Evolutionary conservation across 2,888 invertebrate genomes (phyloP), one percentile per base, ranked within the genome.

Genomic region (Dendrolimus pini): DNA sequence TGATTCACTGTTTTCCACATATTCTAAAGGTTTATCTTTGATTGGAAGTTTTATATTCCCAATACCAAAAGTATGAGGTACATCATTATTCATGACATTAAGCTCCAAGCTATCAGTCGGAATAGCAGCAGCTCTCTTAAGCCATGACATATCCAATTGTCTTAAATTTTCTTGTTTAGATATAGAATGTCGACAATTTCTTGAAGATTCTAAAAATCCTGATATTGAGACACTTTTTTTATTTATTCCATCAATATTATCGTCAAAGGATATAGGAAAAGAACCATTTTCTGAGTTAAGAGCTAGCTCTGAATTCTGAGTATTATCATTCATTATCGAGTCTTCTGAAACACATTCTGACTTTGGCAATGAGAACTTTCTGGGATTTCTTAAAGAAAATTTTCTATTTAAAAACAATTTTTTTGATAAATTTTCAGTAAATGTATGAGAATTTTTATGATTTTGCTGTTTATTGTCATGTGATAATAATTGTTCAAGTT

Each of bases 1-100:
- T 53, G 93, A 93, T 65, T 94, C 95, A 82, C 95, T 95, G 66
- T 94, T 94, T 77, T 96, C 96, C 68, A 96, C 95, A 72, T 93
- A 93, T 68, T 95, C 94, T 64, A 85, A 65, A 55, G 60, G 59
- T 71, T 57, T 59, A 42, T 59, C 55, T 47, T 13, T 55, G 18
- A 54, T 47, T 18, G 57, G 12, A 30, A 62, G 61, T 60, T 65
- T 67, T 52, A 86, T 73, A 71, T 89, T 89, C 59, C 76, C 74
- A 61, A 91, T 64, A n/a, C 91, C 91, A 82, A 85, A 89, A 61
- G 65, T 78, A 64, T 55, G 62, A 41, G 52, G 61, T 61, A 6
- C 30, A 30, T 30, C 30, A 30, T 30, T 30, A 30, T 30, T 30
- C 30, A 30, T 55, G 41, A 47, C 57, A 52, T 53, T 57, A 41